A percentile compares a stretch with the other conserved stretches of the same genome.
Conservation (phyloP, 2,797 vertebrate species). For the Manis javanica region DNA sequence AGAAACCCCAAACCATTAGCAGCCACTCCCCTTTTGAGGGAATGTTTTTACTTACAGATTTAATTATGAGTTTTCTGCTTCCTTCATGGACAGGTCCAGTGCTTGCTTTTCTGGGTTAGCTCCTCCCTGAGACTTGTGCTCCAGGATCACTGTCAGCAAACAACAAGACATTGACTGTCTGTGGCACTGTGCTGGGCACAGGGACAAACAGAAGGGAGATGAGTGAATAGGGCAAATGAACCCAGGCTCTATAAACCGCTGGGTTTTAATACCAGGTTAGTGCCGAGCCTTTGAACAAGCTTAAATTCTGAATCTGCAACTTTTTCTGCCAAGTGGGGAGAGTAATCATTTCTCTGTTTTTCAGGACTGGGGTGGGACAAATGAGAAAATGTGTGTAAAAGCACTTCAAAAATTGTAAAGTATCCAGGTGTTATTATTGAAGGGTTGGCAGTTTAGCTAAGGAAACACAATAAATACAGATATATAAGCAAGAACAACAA, state of each 20-base stretch:
- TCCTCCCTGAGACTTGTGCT: background rate
- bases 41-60: slow-evolving; percentile 1
- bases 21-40: background rate
- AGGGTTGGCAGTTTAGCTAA: background rate
- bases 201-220: background rate
- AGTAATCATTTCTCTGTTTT: background rate
- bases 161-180: background rate
- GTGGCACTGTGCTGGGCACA: background rate
- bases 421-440: background rate
- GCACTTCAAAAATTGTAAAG: background rate
- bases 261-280: background rate
- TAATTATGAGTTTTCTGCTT: background rate
- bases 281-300: background rate
- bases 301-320: slow-evolving; percentile 6
- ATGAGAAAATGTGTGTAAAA: background rate
- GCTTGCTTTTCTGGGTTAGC: background rate
- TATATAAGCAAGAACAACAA: background rate
- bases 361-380: background rate
- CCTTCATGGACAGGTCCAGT: background rate
- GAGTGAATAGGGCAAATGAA: background rate
- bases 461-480: background rate
- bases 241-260: too few species aligned
- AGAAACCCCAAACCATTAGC: background rate
- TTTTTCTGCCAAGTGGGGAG: background rate
- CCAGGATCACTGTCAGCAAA: background rate